Percentiles rank a stretch among this genome's conserved stretches.
Conservation (phyloP, 2,888 invertebrate species). For the Zygogramma bicolorata region DNA sequence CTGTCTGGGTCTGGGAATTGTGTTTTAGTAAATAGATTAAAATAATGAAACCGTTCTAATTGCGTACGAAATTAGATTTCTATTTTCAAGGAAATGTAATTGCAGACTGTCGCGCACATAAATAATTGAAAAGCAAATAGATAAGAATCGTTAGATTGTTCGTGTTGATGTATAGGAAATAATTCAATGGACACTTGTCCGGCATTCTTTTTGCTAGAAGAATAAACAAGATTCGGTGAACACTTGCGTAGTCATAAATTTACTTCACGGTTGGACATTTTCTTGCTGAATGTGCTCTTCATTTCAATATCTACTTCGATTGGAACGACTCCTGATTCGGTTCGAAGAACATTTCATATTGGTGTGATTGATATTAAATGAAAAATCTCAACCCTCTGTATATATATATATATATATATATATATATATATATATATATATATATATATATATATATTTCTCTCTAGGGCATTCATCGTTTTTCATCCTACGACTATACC, state of each 20-base stretch:
- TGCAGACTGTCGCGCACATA: constrained; percentile 8
- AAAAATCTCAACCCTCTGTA: background rate
- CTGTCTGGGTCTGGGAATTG: constrained; percentile 42
- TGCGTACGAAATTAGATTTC: constrained; percentile 41
- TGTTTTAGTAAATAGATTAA: constrained; percentile 41
- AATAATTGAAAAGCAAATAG: constrained; percentile 10
- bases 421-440: no score
- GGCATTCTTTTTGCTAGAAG: background rate
- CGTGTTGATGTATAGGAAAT: background rate
- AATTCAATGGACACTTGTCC: background rate
- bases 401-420: no score
- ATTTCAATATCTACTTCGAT: background rate
- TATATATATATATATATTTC: background rate
- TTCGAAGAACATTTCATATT: background rate
- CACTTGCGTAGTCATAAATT: background rate
- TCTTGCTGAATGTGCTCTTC: no score
- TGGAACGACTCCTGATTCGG: no score
- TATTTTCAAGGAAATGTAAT: constrained; percentile 42
- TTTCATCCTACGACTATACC: background rate
- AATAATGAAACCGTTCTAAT: constrained; percentile 42
- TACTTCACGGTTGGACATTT: background rate
- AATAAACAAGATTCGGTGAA: background rate
- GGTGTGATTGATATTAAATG: background rate
- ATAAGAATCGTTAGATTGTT: constrained; percentile 13
- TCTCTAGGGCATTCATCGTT: constrained; percentile 1